Percentiles rank a stretch among this genome's conserved stretches.
These are phyloP conservation scores for Anguilla rostrata DNA, from an alignment of 2,113 vertebrate species.

Conservation along the genomic window DNA sequence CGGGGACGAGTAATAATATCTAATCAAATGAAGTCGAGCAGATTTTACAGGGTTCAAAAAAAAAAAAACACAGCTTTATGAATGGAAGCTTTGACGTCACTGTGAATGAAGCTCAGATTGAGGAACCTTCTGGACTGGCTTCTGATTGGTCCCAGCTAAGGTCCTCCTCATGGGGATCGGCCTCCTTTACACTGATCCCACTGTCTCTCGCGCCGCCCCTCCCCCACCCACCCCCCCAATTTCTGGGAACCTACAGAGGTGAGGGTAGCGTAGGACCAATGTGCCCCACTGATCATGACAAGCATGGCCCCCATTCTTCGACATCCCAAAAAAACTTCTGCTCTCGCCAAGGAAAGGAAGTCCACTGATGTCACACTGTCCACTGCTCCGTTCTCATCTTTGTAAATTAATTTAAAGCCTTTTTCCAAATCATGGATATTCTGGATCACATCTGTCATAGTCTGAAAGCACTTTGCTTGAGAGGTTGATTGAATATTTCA, in stretches of 20 bases:
- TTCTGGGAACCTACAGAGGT: background rate
- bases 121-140: conserved; percentile 53
- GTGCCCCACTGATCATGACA: background rate
- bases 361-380: background rate
- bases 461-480: conserved; percentile 25
- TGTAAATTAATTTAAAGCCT: background rate
- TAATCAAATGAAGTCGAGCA: background rate
- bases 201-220: background rate
- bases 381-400: background rate
- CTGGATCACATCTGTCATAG: conserved; percentile 13
- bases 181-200: background rate
- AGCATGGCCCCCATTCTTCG: background rate
- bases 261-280: background rate
- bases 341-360: background rate
- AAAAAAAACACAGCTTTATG: conserved; percentile 30
- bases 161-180: background rate
- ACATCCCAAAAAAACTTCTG: background rate
- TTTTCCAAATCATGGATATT: background rate
- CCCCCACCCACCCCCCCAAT: too few species aligned
- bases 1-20: background rate
- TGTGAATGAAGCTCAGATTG: conserved; percentile 45
- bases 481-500: too few species aligned
- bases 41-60: conserved; percentile 22
- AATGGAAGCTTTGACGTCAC: conserved; percentile 20
- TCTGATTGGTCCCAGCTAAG: conserved; percentile 53